Evolutionary conservation across 2,888 invertebrate genomes (phyloP).

Genomic region (Pherbina coryleti): DNA sequence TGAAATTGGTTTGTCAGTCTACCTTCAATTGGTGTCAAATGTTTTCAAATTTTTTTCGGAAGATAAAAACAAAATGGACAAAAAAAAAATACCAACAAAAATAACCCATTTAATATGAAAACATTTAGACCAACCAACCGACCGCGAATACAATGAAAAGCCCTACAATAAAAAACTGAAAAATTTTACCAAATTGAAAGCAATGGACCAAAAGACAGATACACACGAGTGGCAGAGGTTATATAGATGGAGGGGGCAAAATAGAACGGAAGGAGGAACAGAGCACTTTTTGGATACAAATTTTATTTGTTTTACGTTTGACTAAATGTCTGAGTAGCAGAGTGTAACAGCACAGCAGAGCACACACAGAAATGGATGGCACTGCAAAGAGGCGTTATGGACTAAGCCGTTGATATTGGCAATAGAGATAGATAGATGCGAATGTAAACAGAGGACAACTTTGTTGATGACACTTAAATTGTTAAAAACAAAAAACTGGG

Average conservation of each 20-base stretch:
- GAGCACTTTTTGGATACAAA: conserved; percentile 27
- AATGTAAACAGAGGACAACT: not conserved
- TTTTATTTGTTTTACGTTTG: conserved; percentile 28
- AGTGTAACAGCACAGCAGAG: not conserved
- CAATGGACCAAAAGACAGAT: conserved; percentile 1
- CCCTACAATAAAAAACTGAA: conserved; percentile 45
- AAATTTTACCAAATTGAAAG: not conserved
- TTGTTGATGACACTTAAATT: conserved; percentile 18
- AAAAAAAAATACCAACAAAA: not conserved
- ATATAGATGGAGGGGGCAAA: no score
- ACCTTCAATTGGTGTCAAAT: conserved; percentile 34
- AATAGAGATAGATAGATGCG: not conserved
- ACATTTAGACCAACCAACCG: not conserved
- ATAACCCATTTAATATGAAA: not conserved
- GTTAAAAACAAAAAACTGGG: not conserved
- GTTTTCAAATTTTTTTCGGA: conserved; percentile 1
- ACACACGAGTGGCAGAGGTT: not conserved
- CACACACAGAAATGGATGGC: not conserved
- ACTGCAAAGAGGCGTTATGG: not conserved
- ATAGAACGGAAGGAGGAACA: not conserved
- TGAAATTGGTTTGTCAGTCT: conserved; percentile 30
- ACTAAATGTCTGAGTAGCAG: conserved; percentile 1
- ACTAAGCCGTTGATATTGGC: not conserved
- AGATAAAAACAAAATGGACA: not conserved
- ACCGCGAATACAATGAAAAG: conserved; percentile 38